Evolutionary conservation across 2,113 vertebrate species (phyloP), one percentile per base, ranked within the genome.

Genomic region (Xenus cinereus): DNA sequence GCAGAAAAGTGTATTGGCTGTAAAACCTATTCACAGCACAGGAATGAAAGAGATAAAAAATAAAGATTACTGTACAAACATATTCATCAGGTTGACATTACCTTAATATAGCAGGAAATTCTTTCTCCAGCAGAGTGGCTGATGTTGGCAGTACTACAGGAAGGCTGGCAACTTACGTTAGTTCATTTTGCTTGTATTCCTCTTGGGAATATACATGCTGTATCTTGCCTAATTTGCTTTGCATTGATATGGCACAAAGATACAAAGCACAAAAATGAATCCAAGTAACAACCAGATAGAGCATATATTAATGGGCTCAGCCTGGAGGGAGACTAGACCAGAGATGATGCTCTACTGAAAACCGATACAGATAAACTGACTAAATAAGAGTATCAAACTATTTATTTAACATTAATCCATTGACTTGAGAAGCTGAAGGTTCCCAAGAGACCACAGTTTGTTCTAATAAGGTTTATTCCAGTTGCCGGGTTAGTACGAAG

Each of bases 251-350:
- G 71, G 90, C 79, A 92, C 96, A 88, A 95, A 94, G 96, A 97
- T 93, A 84, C 28, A 96, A 92, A 97, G 76, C 76, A 92, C 59
- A 95, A 84, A 97, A 97, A 95, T 77, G 60, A 95, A 90, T 92
- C 84, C 75, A 81, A 92, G 72, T 48, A 95, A 79, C 60, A 89
- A 59, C 54, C 59, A 93, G 95, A 60, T 93, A 90, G 18, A 5
- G 13, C 45, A 37, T 74, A 48, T 79, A 94, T 95, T 97, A 89
- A 62, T 76, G 46, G 32, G 6, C 48, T 96, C 69, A 93, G 54
- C 56, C 88, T 59, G 27, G 32, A 92, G 71, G 68, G 90, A 56
- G n/a, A 71, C 66, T 81, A 81, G 46, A 39, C 54, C n/a, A 63
- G 75, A 90, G 81, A 84, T 32, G 46, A 60, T 83, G 59, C 33